These are phyloP conservation scores for Ophiothrix spiculata DNA, from an alignment of 35 echinoderm and acorn worm genomes.

Conservation along the genomic window DNA sequence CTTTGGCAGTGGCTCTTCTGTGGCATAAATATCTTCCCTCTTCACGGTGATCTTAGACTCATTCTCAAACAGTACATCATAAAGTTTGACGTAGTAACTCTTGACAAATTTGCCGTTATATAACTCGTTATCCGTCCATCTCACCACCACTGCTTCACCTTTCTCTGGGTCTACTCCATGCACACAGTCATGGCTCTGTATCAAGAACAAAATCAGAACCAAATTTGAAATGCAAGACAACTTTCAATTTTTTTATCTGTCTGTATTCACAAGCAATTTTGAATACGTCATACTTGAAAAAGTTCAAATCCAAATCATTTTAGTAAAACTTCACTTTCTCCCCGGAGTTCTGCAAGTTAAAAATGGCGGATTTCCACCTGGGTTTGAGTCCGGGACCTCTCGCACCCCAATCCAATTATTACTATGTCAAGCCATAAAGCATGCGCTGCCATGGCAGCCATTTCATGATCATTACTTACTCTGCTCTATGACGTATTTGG, in stretches of 20 bases:
- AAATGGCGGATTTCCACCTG: no score
- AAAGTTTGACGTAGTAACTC: slow-evolving; percentile 58
- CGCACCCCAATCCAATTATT: no score
- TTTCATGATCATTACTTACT: no score
- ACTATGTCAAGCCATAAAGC: no score
- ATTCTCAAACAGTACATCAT: slow-evolving; percentile 85
- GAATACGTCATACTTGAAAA: no score
- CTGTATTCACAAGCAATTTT: background rate
- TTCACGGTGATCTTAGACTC: slow-evolving; percentile 65
- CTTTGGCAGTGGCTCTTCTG: slow-evolving; percentile 85
- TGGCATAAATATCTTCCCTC: slow-evolving; percentile 78
- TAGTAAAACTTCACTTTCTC: no score
- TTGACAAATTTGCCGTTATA: slow-evolving; percentile 68
- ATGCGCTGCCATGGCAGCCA: no score
- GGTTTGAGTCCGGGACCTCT: no score
- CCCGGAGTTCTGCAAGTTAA: no score
- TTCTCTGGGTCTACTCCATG: slow-evolving; percentile 50
- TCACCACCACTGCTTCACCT: slow-evolving; percentile 66
- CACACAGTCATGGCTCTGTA: slow-evolving; percentile 71
- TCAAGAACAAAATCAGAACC: background rate
- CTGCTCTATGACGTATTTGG: no score
- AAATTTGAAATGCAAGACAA: background rate
- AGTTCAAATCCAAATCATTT: no score
- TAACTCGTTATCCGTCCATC: slow-evolving; percentile 69
- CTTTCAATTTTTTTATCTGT: background rate